phyloP scores from a whole-genome alignment of 1,140 invertebrate genomes.

The Neodiprion pinetum region DNA sequence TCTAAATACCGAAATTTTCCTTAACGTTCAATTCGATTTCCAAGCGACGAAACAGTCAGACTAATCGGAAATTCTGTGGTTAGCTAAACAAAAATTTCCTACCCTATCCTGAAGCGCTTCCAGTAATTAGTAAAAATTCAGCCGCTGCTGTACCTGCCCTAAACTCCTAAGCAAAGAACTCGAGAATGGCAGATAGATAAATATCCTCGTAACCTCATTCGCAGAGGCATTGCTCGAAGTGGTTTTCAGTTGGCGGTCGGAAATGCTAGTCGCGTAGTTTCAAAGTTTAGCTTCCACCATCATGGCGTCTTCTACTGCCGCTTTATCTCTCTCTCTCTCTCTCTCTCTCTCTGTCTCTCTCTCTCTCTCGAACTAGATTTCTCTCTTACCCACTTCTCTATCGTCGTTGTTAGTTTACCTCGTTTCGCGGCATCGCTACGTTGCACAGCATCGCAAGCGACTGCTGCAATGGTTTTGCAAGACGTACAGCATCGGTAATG shows the following conservation, averaged over 20 bases:
- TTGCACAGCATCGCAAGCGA: not conserved
- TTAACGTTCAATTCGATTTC: too few relatives aligned
- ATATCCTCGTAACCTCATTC: not conserved
- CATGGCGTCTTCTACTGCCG: conserved; percentile 8
- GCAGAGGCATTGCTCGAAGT: not conserved
- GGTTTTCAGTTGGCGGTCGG: conserved; percentile 18
- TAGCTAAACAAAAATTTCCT: too few relatives aligned
- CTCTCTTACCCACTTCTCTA: conserved; percentile 8
- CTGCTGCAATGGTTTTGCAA: not conserved
- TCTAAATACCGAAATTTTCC: too few relatives aligned
- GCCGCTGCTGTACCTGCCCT: not conserved
- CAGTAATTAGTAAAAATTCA: conserved; percentile 1
- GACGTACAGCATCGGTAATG: not conserved
- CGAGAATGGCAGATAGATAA: not conserved
- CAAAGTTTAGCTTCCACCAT: conserved; percentile 26
- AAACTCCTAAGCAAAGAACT: not conserved
- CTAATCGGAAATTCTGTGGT: too few relatives aligned
- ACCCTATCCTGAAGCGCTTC: too few relatives aligned
- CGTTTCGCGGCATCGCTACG: not conserved
- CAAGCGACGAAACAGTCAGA: too few relatives aligned
- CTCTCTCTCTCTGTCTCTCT: conserved; percentile 13
- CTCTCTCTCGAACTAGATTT: not conserved
- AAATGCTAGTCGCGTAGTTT: conserved; percentile 35
- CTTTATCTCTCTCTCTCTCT: conserved; percentile 26
- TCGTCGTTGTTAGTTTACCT: conserved; percentile 8